Base-by-base conservation (phyloP, 92 coral and sea anemone genomes). In the Meandrina meandrites region DNA sequence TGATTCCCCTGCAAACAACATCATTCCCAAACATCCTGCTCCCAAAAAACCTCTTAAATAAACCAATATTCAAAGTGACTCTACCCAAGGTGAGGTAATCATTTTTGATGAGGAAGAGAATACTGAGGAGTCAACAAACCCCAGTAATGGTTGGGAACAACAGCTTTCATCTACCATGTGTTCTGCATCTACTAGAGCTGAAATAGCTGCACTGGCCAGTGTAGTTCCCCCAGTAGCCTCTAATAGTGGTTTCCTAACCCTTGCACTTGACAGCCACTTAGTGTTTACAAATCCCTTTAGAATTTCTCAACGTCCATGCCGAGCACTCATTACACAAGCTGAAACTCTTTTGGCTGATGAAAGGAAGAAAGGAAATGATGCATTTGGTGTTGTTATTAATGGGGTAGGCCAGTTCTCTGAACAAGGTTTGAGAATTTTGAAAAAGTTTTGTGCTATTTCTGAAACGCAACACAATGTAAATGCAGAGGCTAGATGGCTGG, bases 401-500 rank as follows among this genome's bases (percentile, higher is more conserved):
- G 87, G 92, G 24, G 36, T 81, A 16, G 94, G 94, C 28, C 76
- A 58, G 3, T 91, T 88, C 86, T 70, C 82, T 18, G 88, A 91
- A 72, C 75, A 86, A 53, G 90, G 90, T 45, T 56, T 88, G 73
- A 74, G 78, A 53, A 76, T 79, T 57, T 88, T 92, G 8, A 78
- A 73, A 70, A 81, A 14, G 78, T 89, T 84, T 77, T 88, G 80
- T 79, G 7, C 48, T 21, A 67, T 81, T 30, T 50, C 81, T 10
- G 81, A 83, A 14, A 78, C 79, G 71, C 76, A 47, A 68, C 36
- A 75, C 8, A 77, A 73, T 16, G 88, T 92, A 14, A 15, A 81
- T 40, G 75, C 92, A 27, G 94, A 92, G 67, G 79, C 80, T 71
- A 18, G 60, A 22, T 92, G 94, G 94, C 89, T 92, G 30, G 40